Evolutionary conservation across 2,888 invertebrate genomes (phyloP).

Genomic region (Carpatolechia fugitivella): DNA sequence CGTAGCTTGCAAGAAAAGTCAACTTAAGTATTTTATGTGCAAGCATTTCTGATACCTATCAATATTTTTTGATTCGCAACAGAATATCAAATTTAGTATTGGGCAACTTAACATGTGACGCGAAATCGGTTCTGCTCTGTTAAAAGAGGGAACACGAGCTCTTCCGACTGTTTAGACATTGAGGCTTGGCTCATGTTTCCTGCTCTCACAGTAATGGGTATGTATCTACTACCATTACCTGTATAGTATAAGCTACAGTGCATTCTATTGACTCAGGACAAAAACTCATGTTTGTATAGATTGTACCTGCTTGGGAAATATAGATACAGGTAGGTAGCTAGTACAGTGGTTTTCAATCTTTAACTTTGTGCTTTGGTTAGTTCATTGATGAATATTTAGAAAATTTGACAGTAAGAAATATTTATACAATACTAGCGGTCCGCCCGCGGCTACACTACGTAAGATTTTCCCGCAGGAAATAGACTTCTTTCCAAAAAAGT

Average conservation of each 20-base stretch:
- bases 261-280: slow-evolving; percentile 56
- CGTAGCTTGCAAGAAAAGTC: no score
- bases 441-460: no score
- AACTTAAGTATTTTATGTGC: no score
- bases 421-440: no score
- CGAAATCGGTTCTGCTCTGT: slow-evolving; percentile 74
- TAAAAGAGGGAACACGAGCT: slow-evolving; percentile 79
- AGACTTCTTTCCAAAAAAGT: no score
- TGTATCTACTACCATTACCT: slow-evolving; percentile 15
- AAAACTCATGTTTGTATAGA: slow-evolving; percentile 55
- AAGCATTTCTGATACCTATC: no score
- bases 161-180: slow-evolving; percentile 82
- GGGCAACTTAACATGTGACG: slow-evolving; percentile 39
- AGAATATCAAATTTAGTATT: slow-evolving; percentile 15
- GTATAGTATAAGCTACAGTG: slow-evolving; percentile 39
- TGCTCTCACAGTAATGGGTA: slow-evolving; percentile 70
- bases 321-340: neutral
- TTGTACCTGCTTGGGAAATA: slow-evolving; percentile 46
- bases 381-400: neutral
- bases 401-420: neutral
- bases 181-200: slow-evolving; percentile 84
- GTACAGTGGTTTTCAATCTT: neutral
- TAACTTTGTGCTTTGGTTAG: neutral
- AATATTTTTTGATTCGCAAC: neutral
- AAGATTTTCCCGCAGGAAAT: no score